phyloP scores from a whole-genome alignment of 2,113 vertebrate genomes.

The Oncorhynchus clarkii region DNA sequence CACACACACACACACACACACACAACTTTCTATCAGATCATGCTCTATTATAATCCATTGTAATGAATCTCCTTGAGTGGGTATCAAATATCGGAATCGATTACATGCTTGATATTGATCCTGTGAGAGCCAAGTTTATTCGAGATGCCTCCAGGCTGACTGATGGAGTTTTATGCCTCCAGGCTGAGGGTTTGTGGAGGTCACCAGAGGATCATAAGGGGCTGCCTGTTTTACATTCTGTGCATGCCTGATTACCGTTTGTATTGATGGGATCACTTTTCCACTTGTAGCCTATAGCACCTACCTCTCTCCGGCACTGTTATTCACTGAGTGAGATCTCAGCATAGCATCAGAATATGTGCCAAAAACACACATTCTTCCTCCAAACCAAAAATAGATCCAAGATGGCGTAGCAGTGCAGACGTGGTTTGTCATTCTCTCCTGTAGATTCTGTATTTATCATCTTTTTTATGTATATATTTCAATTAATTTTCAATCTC shows the following conservation, averaged over 20 bases:
- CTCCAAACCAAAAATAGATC: background rate
- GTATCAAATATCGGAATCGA: slow-evolving; percentile 21
- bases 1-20: slow-evolving; percentile 19
- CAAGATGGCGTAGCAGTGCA: no score
- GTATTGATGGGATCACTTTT: slow-evolving; percentile 57
- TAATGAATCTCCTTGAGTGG: slow-evolving; percentile 31
- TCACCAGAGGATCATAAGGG: slow-evolving; percentile 37
- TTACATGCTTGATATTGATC: background rate
- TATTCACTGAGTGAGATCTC: background rate
- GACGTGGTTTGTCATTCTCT: no score
- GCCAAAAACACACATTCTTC: background rate
- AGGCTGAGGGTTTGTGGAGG: slow-evolving; percentile 46
- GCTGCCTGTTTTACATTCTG: slow-evolving; percentile 57
- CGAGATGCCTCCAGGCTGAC: slow-evolving; percentile 39
- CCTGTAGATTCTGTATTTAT: no score
- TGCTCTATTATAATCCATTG: slow-evolving; percentile 12
- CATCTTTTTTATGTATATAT: no score
- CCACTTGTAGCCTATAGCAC: background rate
- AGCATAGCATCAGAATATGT: background rate
- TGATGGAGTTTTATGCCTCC: slow-evolving; percentile 35
- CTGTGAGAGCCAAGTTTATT: slow-evolving; percentile 40
- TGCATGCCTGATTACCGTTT: slow-evolving; percentile 45
- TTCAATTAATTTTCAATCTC: no score
- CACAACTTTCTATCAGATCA: slow-evolving; percentile 47
- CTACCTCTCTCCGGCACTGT: background rate